Percentiles rank a stretch among this genome's conserved stretches.
phyloP scores from a whole-genome alignment of 2,113 vertebrate species.

The Psophia crepitans region DNA sequence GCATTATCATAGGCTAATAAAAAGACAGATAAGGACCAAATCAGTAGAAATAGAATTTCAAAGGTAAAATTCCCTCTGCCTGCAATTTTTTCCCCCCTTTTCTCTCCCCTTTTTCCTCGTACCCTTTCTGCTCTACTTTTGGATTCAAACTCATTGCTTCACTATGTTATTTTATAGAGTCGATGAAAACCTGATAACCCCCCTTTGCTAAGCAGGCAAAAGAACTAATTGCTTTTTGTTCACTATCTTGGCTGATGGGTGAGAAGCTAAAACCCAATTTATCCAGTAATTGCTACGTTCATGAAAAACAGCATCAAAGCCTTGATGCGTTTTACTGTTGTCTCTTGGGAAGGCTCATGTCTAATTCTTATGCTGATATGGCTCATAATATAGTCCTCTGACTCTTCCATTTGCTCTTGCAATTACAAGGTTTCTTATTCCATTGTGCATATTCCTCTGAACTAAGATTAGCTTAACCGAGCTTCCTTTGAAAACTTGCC shows the following conservation, averaged over 20 bases:
- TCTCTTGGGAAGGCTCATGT: constrained; percentile 67
- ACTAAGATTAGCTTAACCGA: constrained; percentile 76
- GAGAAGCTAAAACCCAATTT: constrained; percentile 75
- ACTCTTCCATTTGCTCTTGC: constrained; percentile 75
- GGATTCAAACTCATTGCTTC: constrained; percentile 59
- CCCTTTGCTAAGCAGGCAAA: constrained; percentile 59
- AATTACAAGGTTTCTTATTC: constrained; percentile 74
- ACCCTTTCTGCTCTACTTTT: not conserved
- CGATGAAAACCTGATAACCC: constrained; percentile 69
- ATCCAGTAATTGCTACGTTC: constrained; percentile 74
- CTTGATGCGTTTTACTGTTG: constrained; percentile 54
- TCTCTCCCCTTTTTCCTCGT: not conserved
- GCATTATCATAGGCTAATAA: constrained; percentile 42
- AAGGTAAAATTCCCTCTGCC: not conserved
- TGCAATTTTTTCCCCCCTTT: not conserved
- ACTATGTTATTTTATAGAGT: constrained; percentile 61
- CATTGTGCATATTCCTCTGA: constrained; percentile 73
- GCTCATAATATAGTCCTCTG: constrained; percentile 69
- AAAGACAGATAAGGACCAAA: constrained; percentile 6
- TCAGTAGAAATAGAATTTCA: constrained; percentile 40
- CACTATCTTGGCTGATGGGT: constrained; percentile 72
- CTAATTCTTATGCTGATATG: constrained; percentile 76
- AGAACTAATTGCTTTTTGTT: constrained; percentile 76
- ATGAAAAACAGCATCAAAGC: constrained; percentile 73
- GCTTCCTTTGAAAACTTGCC: constrained; percentile 75